Evolutionary conservation across 2,797 vertebrate species (phyloP).

Genomic region (Holocentrus rufus): DNA sequence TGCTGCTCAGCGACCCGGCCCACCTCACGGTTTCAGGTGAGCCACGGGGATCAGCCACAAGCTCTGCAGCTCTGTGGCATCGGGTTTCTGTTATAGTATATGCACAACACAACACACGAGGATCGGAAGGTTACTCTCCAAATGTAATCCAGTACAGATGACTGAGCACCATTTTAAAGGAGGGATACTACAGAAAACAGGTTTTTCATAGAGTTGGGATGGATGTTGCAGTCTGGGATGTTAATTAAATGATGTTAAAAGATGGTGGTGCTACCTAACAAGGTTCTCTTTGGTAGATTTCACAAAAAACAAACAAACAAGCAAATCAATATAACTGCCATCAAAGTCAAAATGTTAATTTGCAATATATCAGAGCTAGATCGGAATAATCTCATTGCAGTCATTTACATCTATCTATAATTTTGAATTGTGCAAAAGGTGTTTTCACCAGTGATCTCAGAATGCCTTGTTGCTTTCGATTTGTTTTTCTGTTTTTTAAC

Average conservation of each 20-base stretch:
- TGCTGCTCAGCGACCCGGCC: conserved; percentile 25
- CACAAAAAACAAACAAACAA: too few species aligned
- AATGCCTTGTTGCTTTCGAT: not conserved
- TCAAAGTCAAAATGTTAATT: not conserved
- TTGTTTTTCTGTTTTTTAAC: too few species aligned
- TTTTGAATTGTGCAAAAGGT: not conserved
- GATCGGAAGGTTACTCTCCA: not conserved
- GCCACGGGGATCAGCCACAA: conserved; percentile 13
- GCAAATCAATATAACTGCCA: not conserved
- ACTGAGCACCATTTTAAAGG: not conserved
- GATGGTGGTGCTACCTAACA: too few species aligned
- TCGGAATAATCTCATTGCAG: not conserved
- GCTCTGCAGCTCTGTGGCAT: conserved; percentile 3
- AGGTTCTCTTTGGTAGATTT: too few species aligned
- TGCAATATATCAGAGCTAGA: not conserved
- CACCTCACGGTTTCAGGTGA: conserved; percentile 71
- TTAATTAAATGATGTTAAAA: too few species aligned
- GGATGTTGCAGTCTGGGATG: too few species aligned
- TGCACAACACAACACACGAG: not conserved
- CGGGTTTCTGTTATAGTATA: conserved; percentile 17
- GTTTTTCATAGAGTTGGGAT: too few species aligned
- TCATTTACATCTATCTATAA: not conserved
- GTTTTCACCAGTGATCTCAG: too few species aligned
- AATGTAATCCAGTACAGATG: not conserved
- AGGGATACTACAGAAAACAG: too few species aligned